phyloP scores from a whole-genome alignment of 2,113 vertebrate genomes.

The Hoplias malabaricus region DNA sequence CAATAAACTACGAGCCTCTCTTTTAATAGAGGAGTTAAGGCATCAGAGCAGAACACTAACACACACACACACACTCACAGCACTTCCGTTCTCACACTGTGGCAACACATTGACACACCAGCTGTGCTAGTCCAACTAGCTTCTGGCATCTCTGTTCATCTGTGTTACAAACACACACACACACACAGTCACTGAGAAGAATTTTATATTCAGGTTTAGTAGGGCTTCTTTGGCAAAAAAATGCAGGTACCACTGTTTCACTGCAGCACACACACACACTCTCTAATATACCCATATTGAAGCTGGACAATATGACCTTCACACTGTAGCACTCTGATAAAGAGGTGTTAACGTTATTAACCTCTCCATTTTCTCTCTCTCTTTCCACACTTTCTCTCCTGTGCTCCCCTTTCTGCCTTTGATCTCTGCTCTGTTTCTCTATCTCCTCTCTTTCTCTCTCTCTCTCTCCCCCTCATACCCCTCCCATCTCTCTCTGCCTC shows the following conservation, averaged over 20 bases:
- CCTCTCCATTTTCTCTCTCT: conserved; percentile 10
- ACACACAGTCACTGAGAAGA: conserved; percentile 3
- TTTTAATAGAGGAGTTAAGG: no score
- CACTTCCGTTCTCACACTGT: conserved; percentile 42
- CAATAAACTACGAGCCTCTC: no score
- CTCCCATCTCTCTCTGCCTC: neutral
- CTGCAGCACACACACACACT: conserved; percentile 24
- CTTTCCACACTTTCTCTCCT: conserved; percentile 6
- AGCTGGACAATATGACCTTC: conserved; percentile 28
- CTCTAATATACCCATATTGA: conserved; percentile 13
- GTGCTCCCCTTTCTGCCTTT: neutral
- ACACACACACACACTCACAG: conserved; percentile 5
- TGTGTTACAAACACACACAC: neutral
- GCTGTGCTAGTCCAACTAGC: conserved; percentile 41
- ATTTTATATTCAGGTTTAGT: neutral
- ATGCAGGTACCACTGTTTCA: neutral
- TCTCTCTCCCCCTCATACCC: neutral
- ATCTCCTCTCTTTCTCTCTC: neutral
- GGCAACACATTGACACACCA: conserved; percentile 46
- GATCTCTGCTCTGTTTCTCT: neutral
- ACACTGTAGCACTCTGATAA: conserved; percentile 13
- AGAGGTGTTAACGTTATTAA: conserved; percentile 36
- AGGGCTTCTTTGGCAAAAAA: no score
- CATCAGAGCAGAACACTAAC: neutral
- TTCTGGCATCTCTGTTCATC: conserved; percentile 20